These are phyloP conservation scores for Thinocorus orbignyianus DNA, from an alignment of 2,113 vertebrate species.

Conservation along the genomic window DNA sequence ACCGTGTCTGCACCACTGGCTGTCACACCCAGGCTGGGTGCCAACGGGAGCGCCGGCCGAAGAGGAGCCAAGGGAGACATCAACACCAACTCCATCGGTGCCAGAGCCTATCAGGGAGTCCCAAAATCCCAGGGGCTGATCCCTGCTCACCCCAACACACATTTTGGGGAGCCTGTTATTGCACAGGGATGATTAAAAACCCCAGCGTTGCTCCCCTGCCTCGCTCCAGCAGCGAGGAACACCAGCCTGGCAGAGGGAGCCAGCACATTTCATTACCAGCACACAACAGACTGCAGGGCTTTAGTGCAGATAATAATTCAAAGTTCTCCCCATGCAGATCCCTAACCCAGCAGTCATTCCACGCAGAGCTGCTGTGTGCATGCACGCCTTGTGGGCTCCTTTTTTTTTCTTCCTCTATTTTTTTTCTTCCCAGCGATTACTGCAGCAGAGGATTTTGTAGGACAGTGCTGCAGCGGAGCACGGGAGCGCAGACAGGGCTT, in stretches of 20 bases:
- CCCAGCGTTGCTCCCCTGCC: neutral
- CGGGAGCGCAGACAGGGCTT: neutral
- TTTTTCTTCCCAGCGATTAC: neutral
- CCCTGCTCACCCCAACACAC: neutral
- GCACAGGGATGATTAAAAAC: neutral
- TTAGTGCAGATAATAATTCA: conserved; percentile 52
- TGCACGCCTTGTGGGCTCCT: neutral
- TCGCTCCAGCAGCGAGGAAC: neutral
- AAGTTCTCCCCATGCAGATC: conserved; percentile 45
- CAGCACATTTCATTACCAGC: neutral
- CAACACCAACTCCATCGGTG: accelerated
- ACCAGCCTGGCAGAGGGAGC: neutral
- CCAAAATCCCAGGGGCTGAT: accelerated
- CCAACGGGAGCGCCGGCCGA: accelerated
- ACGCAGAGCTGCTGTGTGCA: neutral
- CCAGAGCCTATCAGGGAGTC: accelerated
- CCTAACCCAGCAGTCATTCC: conserved; percentile 38
- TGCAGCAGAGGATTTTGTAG: conserved; percentile 66
- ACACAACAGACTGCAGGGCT: conserved; percentile 31
- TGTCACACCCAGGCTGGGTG: neutral
- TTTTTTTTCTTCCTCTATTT: neutral
- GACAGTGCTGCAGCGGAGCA: conserved; percentile 47
- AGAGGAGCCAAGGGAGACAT: neutral
- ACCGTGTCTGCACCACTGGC: accelerated
- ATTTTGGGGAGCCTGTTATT: neutral